phyloP scores from a whole-genome alignment of 2,113 vertebrate species.

The Phalacrocorax aristotelis region DNA sequence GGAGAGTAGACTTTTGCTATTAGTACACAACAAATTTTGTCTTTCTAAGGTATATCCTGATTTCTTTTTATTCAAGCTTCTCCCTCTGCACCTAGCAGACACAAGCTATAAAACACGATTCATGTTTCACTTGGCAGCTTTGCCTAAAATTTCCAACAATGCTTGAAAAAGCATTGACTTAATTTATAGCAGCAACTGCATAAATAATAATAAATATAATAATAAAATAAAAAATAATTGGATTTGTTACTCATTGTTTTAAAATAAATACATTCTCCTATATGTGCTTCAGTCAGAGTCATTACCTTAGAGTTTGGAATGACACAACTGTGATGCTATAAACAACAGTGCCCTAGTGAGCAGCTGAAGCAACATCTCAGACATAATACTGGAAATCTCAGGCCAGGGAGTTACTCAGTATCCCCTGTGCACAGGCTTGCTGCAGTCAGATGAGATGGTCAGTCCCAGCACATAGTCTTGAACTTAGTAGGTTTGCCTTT shows the following conservation, averaged over 20 bases:
- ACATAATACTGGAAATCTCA: background rate
- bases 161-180: background rate
- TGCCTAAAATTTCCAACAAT: background rate
- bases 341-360: background rate
- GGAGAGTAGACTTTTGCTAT: background rate
- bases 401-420: background rate
- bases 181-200: background rate
- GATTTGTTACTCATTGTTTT: background rate
- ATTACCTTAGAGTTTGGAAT: background rate
- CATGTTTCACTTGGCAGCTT: background rate
- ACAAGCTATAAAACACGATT: background rate
- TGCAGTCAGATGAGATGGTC: background rate
- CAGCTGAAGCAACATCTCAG: background rate
- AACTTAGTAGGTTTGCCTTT: background rate
- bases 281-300: background rate
- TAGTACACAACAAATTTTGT: background rate
- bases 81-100: background rate
- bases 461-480: background rate
- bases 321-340: background rate
- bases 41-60: background rate
- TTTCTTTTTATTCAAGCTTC: background rate
- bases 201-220: background rate
- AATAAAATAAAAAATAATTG: background rate
- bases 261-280: background rate
- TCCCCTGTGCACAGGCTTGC: background rate